A percentile compares a stretch with the other conserved stretches of the same genome.
phyloP scores from a whole-genome alignment of 2,888 invertebrate species.

The Gordius sp. region DNA sequence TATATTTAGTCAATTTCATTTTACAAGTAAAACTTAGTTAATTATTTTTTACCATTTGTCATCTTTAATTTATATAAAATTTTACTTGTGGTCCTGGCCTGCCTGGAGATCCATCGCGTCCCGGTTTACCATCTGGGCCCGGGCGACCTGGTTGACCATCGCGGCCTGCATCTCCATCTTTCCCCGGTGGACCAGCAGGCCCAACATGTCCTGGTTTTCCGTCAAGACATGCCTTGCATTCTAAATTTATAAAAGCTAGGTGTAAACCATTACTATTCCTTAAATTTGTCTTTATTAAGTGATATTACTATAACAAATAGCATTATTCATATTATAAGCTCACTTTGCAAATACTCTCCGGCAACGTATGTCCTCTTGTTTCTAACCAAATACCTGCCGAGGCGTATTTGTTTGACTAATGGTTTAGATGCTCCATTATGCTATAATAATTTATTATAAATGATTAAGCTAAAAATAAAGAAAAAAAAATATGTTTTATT shows the following conservation, averaged over 20 bases:
- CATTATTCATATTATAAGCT: background rate
- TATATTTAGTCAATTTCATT: no score
- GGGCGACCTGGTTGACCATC: slow-evolving; percentile 13
- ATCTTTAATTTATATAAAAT: no score
- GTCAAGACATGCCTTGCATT: slow-evolving; percentile 14
- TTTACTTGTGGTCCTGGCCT: slow-evolving; percentile 15
- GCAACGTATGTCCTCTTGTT: slow-evolving; percentile 14
- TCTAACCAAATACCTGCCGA: slow-evolving; percentile 3
- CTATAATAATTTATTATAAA: background rate
- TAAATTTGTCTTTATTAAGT: background rate
- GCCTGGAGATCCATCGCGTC: slow-evolving; percentile 15
- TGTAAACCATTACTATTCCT: background rate
- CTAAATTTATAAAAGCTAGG: no score
- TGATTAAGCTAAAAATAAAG: background rate
- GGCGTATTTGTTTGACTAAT: background rate
- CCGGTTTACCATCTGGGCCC: slow-evolving; percentile 13
- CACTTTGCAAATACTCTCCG: slow-evolving; percentile 14
- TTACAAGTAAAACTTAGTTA: no score
- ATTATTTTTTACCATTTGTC: no score
- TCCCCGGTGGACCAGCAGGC: slow-evolving; percentile 3
- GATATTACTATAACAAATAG: no score
- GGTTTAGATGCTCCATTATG: background rate
- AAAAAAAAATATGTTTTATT: no score
- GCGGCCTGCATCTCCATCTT: slow-evolving; percentile 10
- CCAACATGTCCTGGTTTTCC: slow-evolving; percentile 10